A percentile compares a stretch with the other conserved stretches of the same genome.
These are phyloP conservation scores for Pelodiscus sinensis DNA, from an alignment of 2,113 vertebrate genomes.

Conservation along the genomic window DNA sequence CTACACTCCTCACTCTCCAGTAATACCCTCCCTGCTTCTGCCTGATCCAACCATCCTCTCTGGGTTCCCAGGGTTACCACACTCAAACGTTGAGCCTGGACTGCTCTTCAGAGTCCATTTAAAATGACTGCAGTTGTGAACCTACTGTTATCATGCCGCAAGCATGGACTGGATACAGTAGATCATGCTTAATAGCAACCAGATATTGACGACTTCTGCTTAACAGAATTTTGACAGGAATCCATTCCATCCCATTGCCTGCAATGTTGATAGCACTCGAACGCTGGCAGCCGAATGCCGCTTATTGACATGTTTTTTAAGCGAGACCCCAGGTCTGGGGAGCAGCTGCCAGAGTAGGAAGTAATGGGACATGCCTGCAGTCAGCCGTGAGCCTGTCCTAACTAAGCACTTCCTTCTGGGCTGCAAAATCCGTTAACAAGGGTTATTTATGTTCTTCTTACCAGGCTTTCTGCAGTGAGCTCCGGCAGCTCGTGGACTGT, in stretches of 20 bases:
- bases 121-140: background rate
- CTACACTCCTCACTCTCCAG: background rate
- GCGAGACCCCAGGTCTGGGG: background rate
- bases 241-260: background rate
- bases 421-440: background rate
- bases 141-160: background rate
- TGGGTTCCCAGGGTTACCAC: background rate
- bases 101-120: background rate
- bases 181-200: background rate
- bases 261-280: background rate
- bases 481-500: conserved; percentile 93
- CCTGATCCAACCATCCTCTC: background rate
- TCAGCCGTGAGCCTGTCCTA: background rate
- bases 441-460: conserved; percentile 74
- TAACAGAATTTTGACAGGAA: background rate
- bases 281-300: background rate
- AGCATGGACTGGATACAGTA: fast-evolving
- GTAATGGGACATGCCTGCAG: background rate
- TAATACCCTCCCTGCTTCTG: background rate
- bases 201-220: background rate
- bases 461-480: conserved; percentile 95
- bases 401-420: background rate
- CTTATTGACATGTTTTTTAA: background rate
- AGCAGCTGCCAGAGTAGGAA: background rate
- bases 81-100: background rate